These are phyloP conservation scores for Samia ricini DNA, from an alignment of 1,140 invertebrate genomes.

Conservation along the genomic window DNA sequence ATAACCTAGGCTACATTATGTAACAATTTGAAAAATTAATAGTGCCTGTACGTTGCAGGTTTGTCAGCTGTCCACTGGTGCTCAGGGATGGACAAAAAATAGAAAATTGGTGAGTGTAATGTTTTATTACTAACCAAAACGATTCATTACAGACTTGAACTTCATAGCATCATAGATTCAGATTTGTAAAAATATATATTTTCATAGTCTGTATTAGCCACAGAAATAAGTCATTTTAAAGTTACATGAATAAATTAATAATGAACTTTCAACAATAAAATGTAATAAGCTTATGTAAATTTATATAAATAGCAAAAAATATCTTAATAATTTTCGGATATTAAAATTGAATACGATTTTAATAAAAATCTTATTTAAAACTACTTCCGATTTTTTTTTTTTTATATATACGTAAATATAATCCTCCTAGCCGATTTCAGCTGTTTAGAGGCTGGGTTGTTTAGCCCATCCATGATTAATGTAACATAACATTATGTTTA, in stretches of 20 bases:
- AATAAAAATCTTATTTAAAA: too few species aligned
- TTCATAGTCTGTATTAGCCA: background rate
- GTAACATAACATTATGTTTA: too few species aligned
- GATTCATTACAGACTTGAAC: background rate
- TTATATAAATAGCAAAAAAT: too few species aligned
- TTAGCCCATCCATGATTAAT: too few species aligned
- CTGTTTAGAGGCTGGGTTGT: too few species aligned
- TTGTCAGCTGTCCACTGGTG: conserved; percentile 82
- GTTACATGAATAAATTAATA: background rate
- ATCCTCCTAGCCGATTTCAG: too few species aligned
- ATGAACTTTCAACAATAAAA: background rate
- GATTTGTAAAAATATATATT: background rate
- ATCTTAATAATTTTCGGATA: too few species aligned
- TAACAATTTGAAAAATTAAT: conserved; percentile 69
- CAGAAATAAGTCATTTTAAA: background rate
- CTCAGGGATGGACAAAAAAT: conserved; percentile 84
- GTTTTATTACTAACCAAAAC: background rate
- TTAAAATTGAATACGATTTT: too few species aligned
- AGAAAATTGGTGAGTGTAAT: conserved; percentile 84
- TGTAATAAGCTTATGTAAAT: too few species aligned
- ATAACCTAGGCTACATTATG: conserved; percentile 75
- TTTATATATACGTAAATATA: too few species aligned
- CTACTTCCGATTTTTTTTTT: too few species aligned
- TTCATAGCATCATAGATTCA: background rate
- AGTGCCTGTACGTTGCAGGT: conserved; percentile 76